Evolutionary conservation across 2,888 invertebrate species (phyloP), one percentile per base, ranked within the genome.

Genomic region (Ctena decussata): DNA sequence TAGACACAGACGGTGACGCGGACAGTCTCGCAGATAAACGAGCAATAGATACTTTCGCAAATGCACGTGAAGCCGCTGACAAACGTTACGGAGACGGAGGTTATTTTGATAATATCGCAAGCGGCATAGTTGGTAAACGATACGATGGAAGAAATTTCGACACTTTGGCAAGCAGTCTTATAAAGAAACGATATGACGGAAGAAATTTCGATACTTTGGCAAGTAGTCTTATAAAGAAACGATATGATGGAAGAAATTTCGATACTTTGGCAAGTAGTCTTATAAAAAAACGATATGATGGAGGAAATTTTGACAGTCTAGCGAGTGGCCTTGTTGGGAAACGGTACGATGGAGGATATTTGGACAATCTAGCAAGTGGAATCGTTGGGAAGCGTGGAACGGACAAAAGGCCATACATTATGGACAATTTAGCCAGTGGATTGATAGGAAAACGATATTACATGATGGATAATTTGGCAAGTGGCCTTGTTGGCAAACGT

Each of bases 291-390:
- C 37, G 83, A 32, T 82, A 70, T 35, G 71, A 37, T 37, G 73
- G 53, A 35, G 57, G 73, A 18, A 30, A 49, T 60, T 69, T 80
- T 27, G 53, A 79, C 24, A 44, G 27, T 5, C 35, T 77, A 32
- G 74, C 37, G 12, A 72, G 37, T 60, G 79, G 76, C 37, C 30
- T 82, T 39, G 70, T 74, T 1, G 82, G 77, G 12, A 84, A 84
- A 30, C 60, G 82, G 15, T 82, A 75, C 18, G 46, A 21, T 15
- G 65, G 35, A 12, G 46, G 82, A n/a, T 41, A 72, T 73, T 82
- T 82, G 6, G 82, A 82, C 27, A 49, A 72, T 44, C 44, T 82
- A 18, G 82, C 82, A 1, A 82, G 82, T 77, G 77, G 82, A 21
- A 44, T 82, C 53, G 77, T 82, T 18, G 82, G 82, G 1, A 82